Evolutionary conservation across 2,113 vertebrate genomes (phyloP).

Genomic region (Ginglymostoma cirratum): DNA sequence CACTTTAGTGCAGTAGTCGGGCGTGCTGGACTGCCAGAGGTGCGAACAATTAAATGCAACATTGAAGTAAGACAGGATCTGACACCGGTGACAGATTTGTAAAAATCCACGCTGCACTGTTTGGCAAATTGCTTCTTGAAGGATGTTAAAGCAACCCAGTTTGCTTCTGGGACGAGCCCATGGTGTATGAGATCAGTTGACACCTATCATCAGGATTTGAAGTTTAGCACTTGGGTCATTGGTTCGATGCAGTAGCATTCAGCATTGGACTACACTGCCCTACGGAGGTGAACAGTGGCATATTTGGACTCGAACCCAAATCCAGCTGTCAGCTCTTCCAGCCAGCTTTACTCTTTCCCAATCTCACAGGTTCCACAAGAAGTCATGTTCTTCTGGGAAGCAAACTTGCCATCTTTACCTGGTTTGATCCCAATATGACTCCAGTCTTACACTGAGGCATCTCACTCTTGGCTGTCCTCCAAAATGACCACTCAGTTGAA

Average conservation of each 20-base stretch:
- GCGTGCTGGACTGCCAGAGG: background rate
- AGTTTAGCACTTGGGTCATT: background rate
- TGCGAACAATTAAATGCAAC: background rate
- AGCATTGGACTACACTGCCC: background rate
- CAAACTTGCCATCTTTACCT: background rate
- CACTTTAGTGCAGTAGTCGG: background rate
- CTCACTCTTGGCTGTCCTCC: background rate
- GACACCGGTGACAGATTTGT: background rate
- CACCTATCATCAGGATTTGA: background rate
- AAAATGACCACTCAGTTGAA: background rate
- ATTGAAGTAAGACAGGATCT: background rate
- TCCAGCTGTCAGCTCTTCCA: background rate
- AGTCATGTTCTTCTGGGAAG: background rate
- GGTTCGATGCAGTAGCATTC: background rate
- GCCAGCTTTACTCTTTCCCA: background rate
- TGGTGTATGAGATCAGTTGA: background rate
- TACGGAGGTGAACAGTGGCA: background rate
- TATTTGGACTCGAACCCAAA: too few species aligned
- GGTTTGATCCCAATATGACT: background rate
- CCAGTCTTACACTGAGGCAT: background rate
- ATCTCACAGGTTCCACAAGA: background rate
- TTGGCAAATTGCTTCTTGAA: background rate
- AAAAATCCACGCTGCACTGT: background rate
- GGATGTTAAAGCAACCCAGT: background rate
- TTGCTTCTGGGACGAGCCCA: background rate